A percentile compares a stretch with the other conserved stretches of the same genome.
Conservation (phyloP, 2,113 vertebrate genomes). For the Protomyctophum bolini region DNA sequence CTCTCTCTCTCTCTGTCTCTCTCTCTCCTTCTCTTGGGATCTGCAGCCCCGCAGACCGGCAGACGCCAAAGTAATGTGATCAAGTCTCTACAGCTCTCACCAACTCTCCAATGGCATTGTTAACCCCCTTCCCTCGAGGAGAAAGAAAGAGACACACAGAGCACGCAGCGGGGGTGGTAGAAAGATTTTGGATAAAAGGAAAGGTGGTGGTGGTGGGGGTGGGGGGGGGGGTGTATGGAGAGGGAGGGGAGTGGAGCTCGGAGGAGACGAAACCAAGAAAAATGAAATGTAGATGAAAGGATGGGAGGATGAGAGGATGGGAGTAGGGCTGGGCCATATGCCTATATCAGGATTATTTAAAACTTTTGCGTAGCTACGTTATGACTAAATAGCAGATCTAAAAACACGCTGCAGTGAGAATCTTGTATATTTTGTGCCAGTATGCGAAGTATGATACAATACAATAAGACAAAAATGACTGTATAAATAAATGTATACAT, state of each 20-base stretch:
- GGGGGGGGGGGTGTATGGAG: conserved; percentile 14
- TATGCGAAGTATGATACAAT: too few relatives aligned
- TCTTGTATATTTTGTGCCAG: too few relatives aligned
- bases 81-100: conserved; percentile 63
- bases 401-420: too few relatives aligned
- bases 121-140: conserved; percentile 62
- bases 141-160: conserved; percentile 2
- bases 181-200: not conserved
- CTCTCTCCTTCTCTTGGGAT: conserved; percentile 35
- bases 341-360: too few relatives aligned
- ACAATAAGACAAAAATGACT: too few relatives aligned
- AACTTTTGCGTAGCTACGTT: too few relatives aligned
- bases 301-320: too few relatives aligned
- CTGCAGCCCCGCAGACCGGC: conserved; percentile 50
- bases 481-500: too few relatives aligned
- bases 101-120: conserved; percentile 67
- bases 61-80: conserved; percentile 73
- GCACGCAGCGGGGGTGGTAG: not conserved
- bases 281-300: too few relatives aligned
- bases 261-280: too few relatives aligned
- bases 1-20: conserved; percentile 22
- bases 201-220: conserved; percentile 1
- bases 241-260: not conserved
- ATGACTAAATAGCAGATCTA: too few relatives aligned
- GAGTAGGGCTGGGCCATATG: too few relatives aligned